A percentile compares a stretch with the other conserved stretches of the same genome.
phyloP scores from a whole-genome alignment of 2,797 vertebrate species.

The Enteromius anoplus region DNA sequence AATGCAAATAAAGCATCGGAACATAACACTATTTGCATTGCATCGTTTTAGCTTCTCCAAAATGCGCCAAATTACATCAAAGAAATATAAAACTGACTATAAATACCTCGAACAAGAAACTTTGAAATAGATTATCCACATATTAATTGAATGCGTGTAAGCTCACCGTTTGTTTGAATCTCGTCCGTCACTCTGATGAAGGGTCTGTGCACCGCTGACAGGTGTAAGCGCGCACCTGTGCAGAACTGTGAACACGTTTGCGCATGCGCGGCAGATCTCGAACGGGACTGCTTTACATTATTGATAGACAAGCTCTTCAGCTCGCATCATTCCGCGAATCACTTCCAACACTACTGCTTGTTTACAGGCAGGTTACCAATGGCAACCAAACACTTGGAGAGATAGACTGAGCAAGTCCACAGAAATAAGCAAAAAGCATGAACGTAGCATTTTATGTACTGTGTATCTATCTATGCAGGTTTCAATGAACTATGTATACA shows the following conservation, averaged over 20 bases:
- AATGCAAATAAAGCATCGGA: neutral
- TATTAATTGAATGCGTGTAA: neutral
- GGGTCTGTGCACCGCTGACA: slow-evolving; percentile 16
- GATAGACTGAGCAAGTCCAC: neutral
- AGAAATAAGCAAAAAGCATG: neutral
- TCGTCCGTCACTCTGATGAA: slow-evolving; percentile 2
- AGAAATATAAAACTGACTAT: neutral
- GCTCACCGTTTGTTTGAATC: slow-evolving; percentile 37
- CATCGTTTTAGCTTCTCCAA: neutral
- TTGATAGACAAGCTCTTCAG: slow-evolving; percentile 71
- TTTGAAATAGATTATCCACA: neutral
- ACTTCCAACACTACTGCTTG: slow-evolving; percentile 12
- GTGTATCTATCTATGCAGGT: neutral
- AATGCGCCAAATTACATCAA: neutral
- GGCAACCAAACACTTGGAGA: neutral
- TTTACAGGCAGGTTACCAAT: slow-evolving; percentile 15
- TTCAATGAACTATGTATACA: neutral
- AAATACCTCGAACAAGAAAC: neutral
- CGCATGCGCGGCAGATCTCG: neutral
- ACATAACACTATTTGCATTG: neutral
- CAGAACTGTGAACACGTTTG: neutral
- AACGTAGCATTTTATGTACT: neutral
- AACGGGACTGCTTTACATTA: slow-evolving; percentile 65
- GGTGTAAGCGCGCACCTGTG: slow-evolving; percentile 1
- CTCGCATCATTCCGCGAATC: slow-evolving; percentile 60